A percentile compares a stretch with the other conserved stretches of the same genome.
phyloP scores from a whole-genome alignment of 2,113 vertebrate genomes.

The Laticauda laticaudata region DNA sequence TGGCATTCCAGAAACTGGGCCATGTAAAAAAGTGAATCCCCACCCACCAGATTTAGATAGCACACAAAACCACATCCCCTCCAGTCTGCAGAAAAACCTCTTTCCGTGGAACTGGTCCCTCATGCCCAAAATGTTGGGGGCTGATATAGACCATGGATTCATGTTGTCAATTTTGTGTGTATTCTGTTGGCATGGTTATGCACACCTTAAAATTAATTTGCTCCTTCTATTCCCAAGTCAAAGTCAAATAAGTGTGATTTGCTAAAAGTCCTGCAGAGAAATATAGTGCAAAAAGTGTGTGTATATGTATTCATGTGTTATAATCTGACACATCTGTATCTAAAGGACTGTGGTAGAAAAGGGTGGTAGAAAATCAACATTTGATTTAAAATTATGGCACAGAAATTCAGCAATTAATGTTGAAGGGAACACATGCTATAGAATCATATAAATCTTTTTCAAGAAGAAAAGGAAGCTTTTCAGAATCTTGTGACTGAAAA shows the following conservation, averaged over 20 bases:
- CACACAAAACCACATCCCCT: no score
- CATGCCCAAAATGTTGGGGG: no score
- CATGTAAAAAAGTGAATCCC: no score
- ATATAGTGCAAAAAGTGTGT: not conserved
- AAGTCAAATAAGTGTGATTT: not conserved
- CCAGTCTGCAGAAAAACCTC: no score
- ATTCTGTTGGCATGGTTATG: not conserved
- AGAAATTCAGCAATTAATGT: not conserved
- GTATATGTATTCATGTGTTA: not conserved
- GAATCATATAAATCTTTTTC: not conserved
- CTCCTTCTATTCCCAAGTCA: not conserved
- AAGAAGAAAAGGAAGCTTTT: slow-evolving; percentile 3
- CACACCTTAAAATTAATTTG: not conserved
- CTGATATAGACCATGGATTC: not conserved
- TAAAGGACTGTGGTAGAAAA: not conserved
- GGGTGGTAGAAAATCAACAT: not conserved
- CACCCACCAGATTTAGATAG: no score
- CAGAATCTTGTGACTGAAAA: not conserved
- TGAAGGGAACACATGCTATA: not conserved
- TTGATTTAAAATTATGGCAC: not conserved
- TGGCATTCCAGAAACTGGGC: no score
- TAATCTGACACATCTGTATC: not conserved
- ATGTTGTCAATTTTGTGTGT: not conserved
- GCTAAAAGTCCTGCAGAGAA: not conserved
- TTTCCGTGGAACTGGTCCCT: no score